Evolutionary conservation across 2,888 invertebrate genomes (phyloP).

Genomic region (Sinhomidia bicolor): DNA sequence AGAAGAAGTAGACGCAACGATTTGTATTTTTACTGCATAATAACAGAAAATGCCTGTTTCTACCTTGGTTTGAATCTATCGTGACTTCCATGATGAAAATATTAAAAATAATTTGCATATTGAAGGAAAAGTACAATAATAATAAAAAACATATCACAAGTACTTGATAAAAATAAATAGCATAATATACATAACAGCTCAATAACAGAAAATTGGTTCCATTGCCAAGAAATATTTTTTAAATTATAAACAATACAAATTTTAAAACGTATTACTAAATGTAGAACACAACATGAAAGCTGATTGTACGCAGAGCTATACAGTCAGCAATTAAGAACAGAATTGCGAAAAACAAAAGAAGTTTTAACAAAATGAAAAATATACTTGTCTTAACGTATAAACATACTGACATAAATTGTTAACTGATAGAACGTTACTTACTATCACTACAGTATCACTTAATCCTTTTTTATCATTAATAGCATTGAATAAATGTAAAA

Average conservation of each 20-base stretch:
- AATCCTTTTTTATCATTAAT: slow-evolving; percentile 4
- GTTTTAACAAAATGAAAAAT: slow-evolving; percentile 19
- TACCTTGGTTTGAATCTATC: background rate
- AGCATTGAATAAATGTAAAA: slow-evolving; percentile 5
- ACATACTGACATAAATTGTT: background rate
- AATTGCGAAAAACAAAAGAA: background rate
- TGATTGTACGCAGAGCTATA: slow-evolving; percentile 21
- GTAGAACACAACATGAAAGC: slow-evolving; percentile 4
- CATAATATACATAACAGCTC: background rate
- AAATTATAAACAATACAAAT: no score
- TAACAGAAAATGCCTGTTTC: background rate
- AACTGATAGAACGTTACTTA: background rate
- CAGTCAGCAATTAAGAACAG: background rate
- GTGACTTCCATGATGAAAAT: background rate
- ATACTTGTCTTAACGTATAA: background rate
- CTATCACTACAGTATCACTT: slow-evolving; percentile 41
- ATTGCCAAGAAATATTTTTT: no score
- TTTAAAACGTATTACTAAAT: background rate
- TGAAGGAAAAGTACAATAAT: no score
- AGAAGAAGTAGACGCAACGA: no score
- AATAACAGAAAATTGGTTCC: no score
- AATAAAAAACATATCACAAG: background rate
- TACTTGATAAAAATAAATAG: background rate
- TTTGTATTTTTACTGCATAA: no score
- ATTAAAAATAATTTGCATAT: no score